phyloP scores from a whole-genome alignment of 2,888 invertebrate genomes.

The Cryptocheilus praepositus region DNA sequence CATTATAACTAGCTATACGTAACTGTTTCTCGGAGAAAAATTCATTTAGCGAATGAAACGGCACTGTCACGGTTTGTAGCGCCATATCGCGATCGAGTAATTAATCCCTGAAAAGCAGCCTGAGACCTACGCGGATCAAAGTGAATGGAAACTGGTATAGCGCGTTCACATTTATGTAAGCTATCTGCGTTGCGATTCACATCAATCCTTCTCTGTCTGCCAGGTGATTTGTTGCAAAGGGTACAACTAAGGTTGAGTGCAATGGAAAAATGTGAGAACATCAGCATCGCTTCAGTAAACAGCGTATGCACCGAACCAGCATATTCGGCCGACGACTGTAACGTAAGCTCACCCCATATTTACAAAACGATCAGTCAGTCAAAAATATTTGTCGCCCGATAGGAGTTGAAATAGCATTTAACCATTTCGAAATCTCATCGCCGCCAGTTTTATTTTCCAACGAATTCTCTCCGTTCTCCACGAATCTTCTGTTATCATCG shows the following conservation, averaged over 20 bases:
- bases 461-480: no score
- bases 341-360: conserved; percentile 78
- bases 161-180: not conserved
- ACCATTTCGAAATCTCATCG: no score
- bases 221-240: conserved; percentile 85
- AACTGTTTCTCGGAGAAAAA: no score
- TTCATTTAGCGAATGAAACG: no score
- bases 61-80: no score
- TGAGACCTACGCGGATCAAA: no score
- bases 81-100: no score
- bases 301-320: conserved; percentile 89
- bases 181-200: not conserved
- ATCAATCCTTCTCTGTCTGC: not conserved
- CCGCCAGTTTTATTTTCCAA: no score
- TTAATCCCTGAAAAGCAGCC: no score
- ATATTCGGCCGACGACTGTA: conserved; percentile 88
- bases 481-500: no score
- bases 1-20: no score
- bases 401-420: no score
- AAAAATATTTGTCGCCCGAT: not conserved
- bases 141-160: conserved; percentile 3
- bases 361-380: not conserved
- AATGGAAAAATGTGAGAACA: conserved; percentile 90
- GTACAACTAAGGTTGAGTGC: conserved; percentile 85
- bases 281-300: conserved; percentile 89